Evolutionary conservation across 1,140 invertebrate species (phyloP), one percentile per base, ranked within the genome.

Genomic region (Neoseiulus cucumeris): DNA sequence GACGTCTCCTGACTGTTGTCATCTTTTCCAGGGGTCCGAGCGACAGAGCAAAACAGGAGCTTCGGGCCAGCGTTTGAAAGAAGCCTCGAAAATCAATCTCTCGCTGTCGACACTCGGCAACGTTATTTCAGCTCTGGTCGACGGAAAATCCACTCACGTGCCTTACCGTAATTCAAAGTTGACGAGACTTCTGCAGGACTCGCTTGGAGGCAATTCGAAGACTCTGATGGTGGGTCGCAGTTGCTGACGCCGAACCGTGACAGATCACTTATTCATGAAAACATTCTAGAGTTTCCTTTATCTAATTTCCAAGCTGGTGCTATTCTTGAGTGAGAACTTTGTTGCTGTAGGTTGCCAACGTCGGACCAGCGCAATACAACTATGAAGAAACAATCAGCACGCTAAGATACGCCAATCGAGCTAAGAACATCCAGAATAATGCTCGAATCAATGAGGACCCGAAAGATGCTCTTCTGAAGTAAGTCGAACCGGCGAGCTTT

Each of bases 311-410:
- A 20, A 17, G 14, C 14, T 14, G 22, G 12, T 12, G 12, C 22
- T 39, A 9, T 39, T 9, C 29, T 20, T 20, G 14, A 14, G 39
- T 14, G 45, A 47, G 6, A 17, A 4, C 14, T 70, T 68, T 64
- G 68, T 72, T 20, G 66, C 73, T 75, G 51, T 69, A 86, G 85
- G 83, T 84, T 74, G 93, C 95, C 14, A 97, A 94, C 73, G 82
- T 97, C 44, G 93, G 93, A 25, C 94, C 95, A 41, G 90, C 93
- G 9, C 89, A 92, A 70, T 86, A 87, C 67, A 98, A 98, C 78
- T 96, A 93, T 74, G 93, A 98, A 73, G 95, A 98, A 77, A 93
- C 91, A 0, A 88, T 98, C 47, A 96, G 90, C 72, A 97, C 95
- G 0, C 78, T 98, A 45, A 80, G 96, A 17, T 99, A 98, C 78